Evolutionary conservation across 2,797 vertebrate genomes (phyloP).

Genomic region (Cossypha polioptera): DNA sequence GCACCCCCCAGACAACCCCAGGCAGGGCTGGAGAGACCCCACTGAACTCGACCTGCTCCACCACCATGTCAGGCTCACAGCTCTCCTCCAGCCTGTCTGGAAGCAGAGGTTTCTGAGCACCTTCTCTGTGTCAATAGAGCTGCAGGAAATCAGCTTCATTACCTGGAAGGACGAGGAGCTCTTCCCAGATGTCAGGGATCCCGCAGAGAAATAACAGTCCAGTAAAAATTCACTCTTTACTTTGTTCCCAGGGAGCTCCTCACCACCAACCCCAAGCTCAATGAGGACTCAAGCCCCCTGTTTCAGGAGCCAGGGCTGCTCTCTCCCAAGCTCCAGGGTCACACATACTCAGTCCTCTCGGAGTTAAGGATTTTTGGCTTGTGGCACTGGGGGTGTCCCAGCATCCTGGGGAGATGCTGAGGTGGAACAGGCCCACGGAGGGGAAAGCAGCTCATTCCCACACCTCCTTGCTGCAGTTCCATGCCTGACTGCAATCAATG

Average conservation of each 20-base stretch:
- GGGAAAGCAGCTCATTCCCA: neutral
- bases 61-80: neutral
- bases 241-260: neutral
- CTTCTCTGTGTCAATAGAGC: accelerated
- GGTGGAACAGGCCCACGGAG: neutral
- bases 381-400: neutral
- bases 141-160: neutral
- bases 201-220: neutral
- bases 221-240: neutral
- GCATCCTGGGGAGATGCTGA: neutral
- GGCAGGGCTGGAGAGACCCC: neutral
- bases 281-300: accelerated
- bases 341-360: accelerated
- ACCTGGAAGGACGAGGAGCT: neutral
- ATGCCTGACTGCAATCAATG: conserved; percentile 41
- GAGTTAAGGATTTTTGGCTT: neutral
- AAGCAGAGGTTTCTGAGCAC: neutral
- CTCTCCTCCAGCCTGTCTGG: neutral
- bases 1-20: neutral
- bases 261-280: accelerated
- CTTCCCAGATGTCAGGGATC: neutral
- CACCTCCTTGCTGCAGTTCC: conserved; percentile 20
- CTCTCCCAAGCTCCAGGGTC: neutral
- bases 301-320: neutral
- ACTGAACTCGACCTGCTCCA: neutral